phyloP scores from a whole-genome alignment of 2,113 vertebrate genomes.

The Nothoprocta perdicaria region DNA sequence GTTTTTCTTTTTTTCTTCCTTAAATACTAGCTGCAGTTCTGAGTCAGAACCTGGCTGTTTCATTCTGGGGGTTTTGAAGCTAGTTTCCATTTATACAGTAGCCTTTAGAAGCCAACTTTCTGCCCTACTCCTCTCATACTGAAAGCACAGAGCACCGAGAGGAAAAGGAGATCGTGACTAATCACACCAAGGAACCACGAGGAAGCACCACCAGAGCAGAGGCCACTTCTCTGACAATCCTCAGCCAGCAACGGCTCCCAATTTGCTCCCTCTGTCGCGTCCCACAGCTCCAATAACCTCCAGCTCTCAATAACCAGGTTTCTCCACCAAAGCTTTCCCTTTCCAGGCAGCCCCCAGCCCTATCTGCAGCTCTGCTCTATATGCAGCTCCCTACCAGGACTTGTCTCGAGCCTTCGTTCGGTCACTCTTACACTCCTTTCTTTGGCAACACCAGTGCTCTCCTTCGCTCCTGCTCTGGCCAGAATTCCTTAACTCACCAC shows the following conservation, averaged over 20 bases:
- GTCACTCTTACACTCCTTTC: background rate
- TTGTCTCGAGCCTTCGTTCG: background rate
- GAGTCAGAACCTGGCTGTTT: constrained; percentile 75
- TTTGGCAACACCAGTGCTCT: background rate
- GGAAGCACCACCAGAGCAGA: background rate
- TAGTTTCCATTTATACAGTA: constrained; percentile 72
- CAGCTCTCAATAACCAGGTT: accelerated
- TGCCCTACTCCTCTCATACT: constrained; percentile 47
- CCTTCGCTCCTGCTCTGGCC: background rate
- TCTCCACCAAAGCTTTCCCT: background rate
- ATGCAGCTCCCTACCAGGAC: background rate
- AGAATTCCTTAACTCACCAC: background rate
- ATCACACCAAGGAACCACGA: background rate
- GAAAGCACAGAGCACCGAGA: constrained; percentile 50
- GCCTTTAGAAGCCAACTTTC: constrained; percentile 46
- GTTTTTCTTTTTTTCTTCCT: constrained; percentile 29
- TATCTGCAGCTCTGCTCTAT: background rate
- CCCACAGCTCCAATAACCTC: background rate
- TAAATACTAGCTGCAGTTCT: constrained; percentile 76
- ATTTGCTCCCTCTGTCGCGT: background rate
- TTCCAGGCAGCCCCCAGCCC: background rate
- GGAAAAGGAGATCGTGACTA: constrained; percentile 16
- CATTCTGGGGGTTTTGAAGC: constrained; percentile 50
- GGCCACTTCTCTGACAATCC: background rate
- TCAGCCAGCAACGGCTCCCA: background rate